These are phyloP conservation scores for Aphidius colemani DNA, from an alignment of 2,888 invertebrate species.

Conservation along the genomic window DNA sequence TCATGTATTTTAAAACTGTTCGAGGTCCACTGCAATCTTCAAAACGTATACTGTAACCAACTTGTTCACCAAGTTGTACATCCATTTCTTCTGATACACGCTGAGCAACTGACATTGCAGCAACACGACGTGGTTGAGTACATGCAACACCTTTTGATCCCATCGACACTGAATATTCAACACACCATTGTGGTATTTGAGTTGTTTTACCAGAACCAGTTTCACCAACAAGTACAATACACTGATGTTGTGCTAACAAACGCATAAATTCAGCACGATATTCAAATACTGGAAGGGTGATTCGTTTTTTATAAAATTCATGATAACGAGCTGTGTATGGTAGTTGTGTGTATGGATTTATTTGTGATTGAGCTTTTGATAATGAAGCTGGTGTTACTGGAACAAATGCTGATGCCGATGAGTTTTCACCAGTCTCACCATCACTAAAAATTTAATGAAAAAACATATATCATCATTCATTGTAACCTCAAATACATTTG, in stretches of 20 bases:
- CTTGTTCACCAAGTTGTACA: constrained; percentile 83
- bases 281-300: constrained; percentile 95
- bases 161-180: constrained; percentile 71
- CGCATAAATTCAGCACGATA: constrained; percentile 96
- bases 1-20: constrained; percentile 97
- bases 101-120: constrained; percentile 99
- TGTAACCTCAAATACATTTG: not conserved
- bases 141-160: constrained; percentile 87
- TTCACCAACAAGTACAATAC: constrained; percentile 96
- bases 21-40: constrained; percentile 96
- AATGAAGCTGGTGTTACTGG: constrained; percentile 55
- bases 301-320: constrained; percentile 85
- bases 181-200: constrained; percentile 97
- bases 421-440: constrained; percentile 54
- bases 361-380: constrained; percentile 50
- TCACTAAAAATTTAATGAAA: constrained; percentile 38
- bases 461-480: too few species aligned
- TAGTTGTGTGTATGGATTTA: constrained; percentile 80
- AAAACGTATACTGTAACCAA: constrained; percentile 97
- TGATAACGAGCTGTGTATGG: constrained; percentile 89
- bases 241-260: constrained; percentile 88
- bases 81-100: constrained; percentile 99
- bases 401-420: constrained; percentile 42
- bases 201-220: constrained; percentile 99
- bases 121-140: constrained; percentile 95